Evolutionary conservation across 2,797 vertebrate genomes (phyloP), one percentile per base, ranked within the genome.

Genomic region (Prunella strophiata): DNA sequence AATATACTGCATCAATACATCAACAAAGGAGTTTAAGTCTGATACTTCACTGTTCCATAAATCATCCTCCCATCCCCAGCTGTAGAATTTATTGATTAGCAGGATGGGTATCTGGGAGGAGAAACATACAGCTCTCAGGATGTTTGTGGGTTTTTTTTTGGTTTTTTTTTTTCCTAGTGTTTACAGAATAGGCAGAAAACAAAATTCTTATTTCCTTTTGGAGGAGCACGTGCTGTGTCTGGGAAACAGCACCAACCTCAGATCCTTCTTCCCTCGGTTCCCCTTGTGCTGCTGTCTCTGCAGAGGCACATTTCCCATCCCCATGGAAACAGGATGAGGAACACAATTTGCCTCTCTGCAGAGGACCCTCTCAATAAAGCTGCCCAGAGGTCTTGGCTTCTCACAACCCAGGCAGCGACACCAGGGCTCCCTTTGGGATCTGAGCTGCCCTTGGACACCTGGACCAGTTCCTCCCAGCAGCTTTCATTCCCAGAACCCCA

Each of bases 1-100:
- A 57, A 82, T 82, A 51, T 51, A 91, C 82, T 88, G 68, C 67
- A 88, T 83, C 57, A 71, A 90, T 94, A 74, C 22, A 66, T 94
- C 91, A 88, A 21, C 30, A 21, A 79, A 94, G 54, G 50, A 71
- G 27, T 34, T 36, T 70, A 85, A 88, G 20, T 70, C 55, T 83
- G 58, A 89, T 91, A 54, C 25, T 43, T n/a, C 71, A 58, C 48
- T 27, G 27, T n/a, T 42, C 66, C 66, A 85, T 85, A 84, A 84
- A 88, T 88, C 70, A 88, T 73, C 50, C 45, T 59, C 77, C 43
- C 40, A 78, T 80, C 85, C 61, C 30, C 51, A 85, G 59, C 52
- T 82, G 73, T 13, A 81, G 84, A 83, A 85, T 48, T 89, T 93
- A 85, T 50, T 81, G 72, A 78, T 85, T 66, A 90, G 48, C 34